Evolutionary conservation across 2,797 vertebrate species (phyloP), one percentile per base, ranked within the genome.

Genomic region (Mus minutoides): DNA sequence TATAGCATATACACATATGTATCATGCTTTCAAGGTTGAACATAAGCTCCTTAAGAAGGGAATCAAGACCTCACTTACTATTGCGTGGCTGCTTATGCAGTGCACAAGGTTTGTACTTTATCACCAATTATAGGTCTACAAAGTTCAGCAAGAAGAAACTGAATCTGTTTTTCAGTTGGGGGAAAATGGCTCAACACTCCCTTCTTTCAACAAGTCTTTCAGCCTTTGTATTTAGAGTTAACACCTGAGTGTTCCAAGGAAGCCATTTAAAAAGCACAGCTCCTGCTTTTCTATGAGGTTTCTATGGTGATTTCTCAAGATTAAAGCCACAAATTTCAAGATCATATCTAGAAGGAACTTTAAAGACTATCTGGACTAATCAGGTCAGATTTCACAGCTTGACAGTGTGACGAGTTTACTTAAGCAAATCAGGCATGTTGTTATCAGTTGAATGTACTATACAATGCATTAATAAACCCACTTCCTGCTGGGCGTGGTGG

Each of bases 291-390:
- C 64, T 83, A 88, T 34, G 58, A 40, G 79, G 67, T 58, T 86
- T 64, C 54, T 80, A 43, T 12, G 1, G 24, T 22, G 6, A 86
- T 54, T n/a, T 54, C 56, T 88, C 84, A 82, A 86, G 87, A 92
- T 43, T 75, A 95, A 95, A 84, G 40, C 56, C 43, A 93, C 46
- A 37, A 95, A 82, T 83, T 52, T 77, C 11, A 86, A 86, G 64
- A 75, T 26, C 54, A 11, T 64, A 76, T 83, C 77, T 58, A 94
- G 22, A 87, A 96, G 77, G 26, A 83, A 73, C 24, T 37, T 79
- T 43, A n/a, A 75, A 71, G 43, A 56, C 46, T 54, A 94, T 40
- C 17, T 83, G 34, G 64, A 49, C 34, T 78, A 92, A 87, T 14
- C 12, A 77, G 43, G 62, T 94, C 75, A 76, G 80, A 88, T 26